Conservation (phyloP, 2,113 vertebrate species). For the Tylochromis polylepis region DNA sequence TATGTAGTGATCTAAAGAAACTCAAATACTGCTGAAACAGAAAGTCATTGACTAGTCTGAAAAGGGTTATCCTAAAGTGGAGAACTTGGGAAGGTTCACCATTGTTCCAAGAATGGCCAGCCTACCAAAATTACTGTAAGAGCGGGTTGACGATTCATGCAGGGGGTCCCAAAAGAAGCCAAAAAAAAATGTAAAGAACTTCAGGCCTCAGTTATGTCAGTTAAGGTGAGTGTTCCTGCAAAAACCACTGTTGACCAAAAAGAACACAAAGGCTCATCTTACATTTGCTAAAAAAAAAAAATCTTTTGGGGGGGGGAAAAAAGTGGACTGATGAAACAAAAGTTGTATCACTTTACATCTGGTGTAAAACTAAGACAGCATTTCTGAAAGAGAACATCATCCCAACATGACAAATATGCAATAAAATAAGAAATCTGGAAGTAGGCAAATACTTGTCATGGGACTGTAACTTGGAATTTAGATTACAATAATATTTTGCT, state of each 20-base stretch:
- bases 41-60: background rate
- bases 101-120: background rate
- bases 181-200: background rate
- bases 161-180: background rate
- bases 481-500: background rate
- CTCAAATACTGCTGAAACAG: background rate
- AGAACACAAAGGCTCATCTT: background rate
- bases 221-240: background rate
- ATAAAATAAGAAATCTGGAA: background rate
- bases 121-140: background rate
- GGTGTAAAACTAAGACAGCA: background rate
- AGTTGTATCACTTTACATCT: background rate
- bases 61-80: background rate
- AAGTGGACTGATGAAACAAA: background rate
- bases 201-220: background rate
- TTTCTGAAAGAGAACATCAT: background rate
- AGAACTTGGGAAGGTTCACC: background rate
- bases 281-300: accelerated
- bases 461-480: background rate
- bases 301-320: background rate
- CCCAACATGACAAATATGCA: background rate
- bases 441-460: background rate
- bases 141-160: background rate
- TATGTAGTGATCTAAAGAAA: background rate
- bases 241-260: background rate